Evolutionary conservation across 1,140 invertebrate species (phyloP).

Genomic region (Listronotus oregonensis): DNA sequence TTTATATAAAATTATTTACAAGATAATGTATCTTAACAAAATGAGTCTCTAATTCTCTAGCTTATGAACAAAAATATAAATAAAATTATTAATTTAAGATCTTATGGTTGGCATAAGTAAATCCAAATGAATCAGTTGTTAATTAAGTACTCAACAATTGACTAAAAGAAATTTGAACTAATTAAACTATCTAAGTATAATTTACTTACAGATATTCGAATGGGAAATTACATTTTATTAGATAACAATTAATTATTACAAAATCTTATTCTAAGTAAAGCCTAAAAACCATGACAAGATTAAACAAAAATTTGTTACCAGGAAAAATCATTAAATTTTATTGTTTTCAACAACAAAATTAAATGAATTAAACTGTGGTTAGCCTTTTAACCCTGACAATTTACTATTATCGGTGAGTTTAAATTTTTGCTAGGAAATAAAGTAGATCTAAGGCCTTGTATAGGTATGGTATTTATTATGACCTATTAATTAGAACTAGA

Average conservation of each 20-base stretch:
- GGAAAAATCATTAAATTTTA: neutral
- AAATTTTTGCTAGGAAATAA: conserved; percentile 3
- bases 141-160: no score
- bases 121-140: no score
- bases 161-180: no score
- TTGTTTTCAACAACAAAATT: neutral
- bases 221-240: no score
- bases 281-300: no score
- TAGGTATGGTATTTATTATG: neutral
- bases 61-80: neutral
- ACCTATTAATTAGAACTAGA: neutral
- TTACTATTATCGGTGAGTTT: conserved; percentile 30
- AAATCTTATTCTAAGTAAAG: neutral
- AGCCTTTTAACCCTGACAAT: conserved; percentile 19
- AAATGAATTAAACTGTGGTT: neutral
- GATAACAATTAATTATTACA: neutral
- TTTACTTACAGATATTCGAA: no score
- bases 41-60: neutral
- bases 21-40: conserved; percentile 2
- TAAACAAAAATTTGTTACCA: neutral
- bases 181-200: no score
- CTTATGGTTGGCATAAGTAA: no score
- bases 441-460: neutral
- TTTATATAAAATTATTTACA: conserved; percentile 1
- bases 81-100: no score